Percentiles rank a stretch among this genome's conserved stretches.
Conservation (phyloP, 2,113 vertebrate genomes). For the Telmatochromis bifrenatus region DNA sequence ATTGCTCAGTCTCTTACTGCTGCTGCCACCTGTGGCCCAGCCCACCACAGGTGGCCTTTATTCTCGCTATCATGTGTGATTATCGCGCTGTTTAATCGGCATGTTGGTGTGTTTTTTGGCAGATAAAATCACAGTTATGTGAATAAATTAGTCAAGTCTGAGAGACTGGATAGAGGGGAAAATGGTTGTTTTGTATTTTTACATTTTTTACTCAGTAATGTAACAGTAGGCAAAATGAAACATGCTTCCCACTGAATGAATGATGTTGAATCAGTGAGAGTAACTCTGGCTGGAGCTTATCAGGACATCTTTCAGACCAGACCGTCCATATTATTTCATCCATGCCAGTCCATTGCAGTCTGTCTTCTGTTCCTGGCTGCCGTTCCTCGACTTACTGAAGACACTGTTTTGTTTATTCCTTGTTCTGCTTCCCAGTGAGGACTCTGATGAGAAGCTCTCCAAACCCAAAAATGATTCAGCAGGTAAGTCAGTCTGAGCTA, state of each 20-base stretch:
- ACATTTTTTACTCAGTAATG: background rate
- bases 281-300: background rate
- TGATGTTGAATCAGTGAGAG: background rate
- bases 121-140: background rate
- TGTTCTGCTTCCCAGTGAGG: conserved; percentile 77
- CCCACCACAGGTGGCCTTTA: background rate
- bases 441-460: conserved; percentile 93
- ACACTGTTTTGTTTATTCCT: background rate
- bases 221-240: background rate
- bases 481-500: conserved; percentile 70
- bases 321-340: background rate
- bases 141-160: background rate
- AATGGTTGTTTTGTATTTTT: background rate
- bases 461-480: conserved; percentile 96
- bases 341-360: background rate
- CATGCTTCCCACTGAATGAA: background rate
- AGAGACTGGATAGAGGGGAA: background rate
- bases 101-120: background rate
- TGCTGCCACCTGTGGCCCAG: background rate
- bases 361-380: background rate
- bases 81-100: background rate
- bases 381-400: background rate
- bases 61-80: background rate
- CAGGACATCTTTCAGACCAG: background rate
- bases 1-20: background rate